A percentile compares a stretch with the other conserved stretches of the same genome.
These are phyloP conservation scores for Enteromius unitaeniatus DNA, from an alignment of 2,797 vertebrate genomes.

Conservation along the genomic window DNA sequence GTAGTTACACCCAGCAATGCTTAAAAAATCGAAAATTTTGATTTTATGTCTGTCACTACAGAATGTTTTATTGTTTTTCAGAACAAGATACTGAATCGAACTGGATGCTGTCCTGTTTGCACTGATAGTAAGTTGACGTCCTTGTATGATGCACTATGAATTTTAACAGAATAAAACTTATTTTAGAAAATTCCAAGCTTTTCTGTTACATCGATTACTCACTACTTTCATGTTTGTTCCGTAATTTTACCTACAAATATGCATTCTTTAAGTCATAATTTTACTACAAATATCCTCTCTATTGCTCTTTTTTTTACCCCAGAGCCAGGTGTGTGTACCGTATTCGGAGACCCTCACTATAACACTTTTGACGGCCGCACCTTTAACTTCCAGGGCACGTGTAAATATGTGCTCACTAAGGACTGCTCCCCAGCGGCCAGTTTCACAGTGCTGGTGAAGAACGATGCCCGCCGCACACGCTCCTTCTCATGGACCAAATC, in stretches of 20 bases:
- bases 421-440: slow-evolving; percentile 88
- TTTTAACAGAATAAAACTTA: neutral
- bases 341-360: slow-evolving; percentile 99
- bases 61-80: slow-evolving; percentile 67
- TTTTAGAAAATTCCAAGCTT: neutral
- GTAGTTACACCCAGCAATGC: neutral
- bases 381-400: slow-evolving; percentile 99
- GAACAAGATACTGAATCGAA: slow-evolving; percentile 99
- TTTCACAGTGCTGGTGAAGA: slow-evolving; percentile 96
- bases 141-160: neutral
- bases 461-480: slow-evolving; percentile 91
- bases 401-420: slow-evolving; percentile 94
- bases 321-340: slow-evolving; percentile 98
- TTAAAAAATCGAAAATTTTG: neutral
- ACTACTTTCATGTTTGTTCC: neutral
- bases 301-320: slow-evolving; percentile 55
- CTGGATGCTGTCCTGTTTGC: slow-evolving; percentile 98
- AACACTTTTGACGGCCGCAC: slow-evolving; percentile 98
- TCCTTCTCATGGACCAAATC: slow-evolving; percentile 99
- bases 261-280: neutral
- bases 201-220: neutral
- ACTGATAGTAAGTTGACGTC: slow-evolving; percentile 90
- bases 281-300: slow-evolving; percentile 10
- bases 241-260: neutral
- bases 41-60: slow-evolving; percentile 14